Base-by-base conservation (phyloP, 2,797 vertebrate species). In the Sparus aurata region DNA sequence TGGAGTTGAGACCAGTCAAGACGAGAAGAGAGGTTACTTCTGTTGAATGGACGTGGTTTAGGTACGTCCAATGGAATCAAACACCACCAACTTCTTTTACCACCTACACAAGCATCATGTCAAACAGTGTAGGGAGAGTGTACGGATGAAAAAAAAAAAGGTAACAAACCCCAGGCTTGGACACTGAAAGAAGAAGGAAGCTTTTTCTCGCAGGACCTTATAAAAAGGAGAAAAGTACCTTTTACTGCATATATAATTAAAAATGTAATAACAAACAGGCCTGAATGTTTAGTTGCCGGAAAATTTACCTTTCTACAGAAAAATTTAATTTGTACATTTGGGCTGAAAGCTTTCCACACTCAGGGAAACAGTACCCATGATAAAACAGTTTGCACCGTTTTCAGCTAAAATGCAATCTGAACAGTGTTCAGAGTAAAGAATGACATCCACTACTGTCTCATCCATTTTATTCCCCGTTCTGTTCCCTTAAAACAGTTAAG, bases 261-360 rank as follows among this genome's bases (percentile, higher is more conserved):
- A 38, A 38, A 38, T 38, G 34, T 38, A 9, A 34, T 34, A 10
- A 10, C 34, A 38, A 38, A 38, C 4, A 9, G 34, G 68, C 89
- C 92, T 95, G 91, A 91, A 88, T 89, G 92, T 79, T 90, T 94
- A 85, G 88, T 90, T 90, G 93, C 90, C 92, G 95, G 94, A 91
- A 95, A 93, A 93, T 94, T 94, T 93, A 70, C 91, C 73, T 45
- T 79, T 82, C 80, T 82, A 80, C 87, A 91, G 6, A 61, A 78
- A 80, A 80, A 73, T 55, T 4, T 1, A 53, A 12, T 55, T 23
- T 65, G 23, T 11, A 43, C 20, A 46, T 62, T 7, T 50, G 17
- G 22, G 38, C 60, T 64, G 41, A 69, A 58, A 46, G 46, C 59
- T 53, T 67, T 52, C 12, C 70, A 68, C 30, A 77, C 38, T 45